These are phyloP conservation scores for Ailurus styani DNA, from an alignment of 2,113 vertebrate genomes.

Conservation along the genomic window DNA sequence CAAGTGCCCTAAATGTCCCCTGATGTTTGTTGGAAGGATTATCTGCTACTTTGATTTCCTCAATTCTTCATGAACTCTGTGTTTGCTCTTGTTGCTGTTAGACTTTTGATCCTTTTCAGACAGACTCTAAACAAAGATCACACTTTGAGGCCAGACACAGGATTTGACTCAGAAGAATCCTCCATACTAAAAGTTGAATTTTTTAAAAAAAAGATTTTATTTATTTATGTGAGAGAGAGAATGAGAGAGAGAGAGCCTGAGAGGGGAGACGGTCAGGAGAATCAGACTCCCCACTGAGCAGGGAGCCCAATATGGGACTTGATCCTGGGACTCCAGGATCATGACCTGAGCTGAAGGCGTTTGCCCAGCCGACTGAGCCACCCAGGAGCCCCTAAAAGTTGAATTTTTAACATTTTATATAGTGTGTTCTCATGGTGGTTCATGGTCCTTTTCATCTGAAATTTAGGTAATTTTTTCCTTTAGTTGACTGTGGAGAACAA, in stretches of 20 bases:
- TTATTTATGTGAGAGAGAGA: no score
- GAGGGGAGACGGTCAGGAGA: no score
- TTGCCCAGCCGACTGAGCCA: no score
- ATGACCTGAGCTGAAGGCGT: no score
- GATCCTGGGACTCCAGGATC: no score
- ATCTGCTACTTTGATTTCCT: not conserved
- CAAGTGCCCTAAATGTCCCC: not conserved
- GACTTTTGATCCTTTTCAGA: not conserved
- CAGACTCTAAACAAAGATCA: not conserved
- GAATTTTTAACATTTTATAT: not conserved
- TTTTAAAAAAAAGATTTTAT: no score
- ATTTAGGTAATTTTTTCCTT: not conserved
- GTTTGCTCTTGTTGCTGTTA: not conserved
- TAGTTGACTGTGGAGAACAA: not conserved
- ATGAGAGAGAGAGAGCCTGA: no score
- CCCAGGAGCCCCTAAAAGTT: no score
- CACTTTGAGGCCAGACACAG: not conserved
- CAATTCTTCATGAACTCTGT: not conserved
- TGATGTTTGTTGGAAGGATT: not conserved
- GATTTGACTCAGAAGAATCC: not conserved
- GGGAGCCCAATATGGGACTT: no score
- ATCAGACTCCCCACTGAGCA: no score
- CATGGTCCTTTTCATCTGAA: not conserved
- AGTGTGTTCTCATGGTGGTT: not conserved
- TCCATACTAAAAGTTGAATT: not conserved